Percentiles rank a stretch among this genome's conserved stretches.
phyloP scores from a whole-genome alignment of 2,113 vertebrate genomes.

The Mus musculus region GRCm39 chr2:114318501-114319000 shows the following conservation, averaged over 20 bases:
- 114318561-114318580: background rate
- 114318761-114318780: background rate
- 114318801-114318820: background rate
- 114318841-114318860: background rate
- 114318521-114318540: background rate
- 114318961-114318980: slow-evolving; percentile 8
- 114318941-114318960: background rate
- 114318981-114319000: background rate
- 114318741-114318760: background rate
- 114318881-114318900: background rate
- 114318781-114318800: slow-evolving; percentile 22
- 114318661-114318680: background rate
- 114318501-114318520: background rate
- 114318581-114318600: background rate
- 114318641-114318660: background rate
- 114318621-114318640: background rate
- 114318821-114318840: background rate
- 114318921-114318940: too few relatives aligned
- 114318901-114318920: background rate
- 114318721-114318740: slow-evolving; percentile 18
- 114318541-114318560: background rate
- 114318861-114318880: slow-evolving; percentile 15
- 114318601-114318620: background rate
- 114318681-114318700: slow-evolving; percentile 36
- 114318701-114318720: background rate